Conservation (phyloP, 2,888 invertebrate species). For the Caradrina kadenii region DNA sequence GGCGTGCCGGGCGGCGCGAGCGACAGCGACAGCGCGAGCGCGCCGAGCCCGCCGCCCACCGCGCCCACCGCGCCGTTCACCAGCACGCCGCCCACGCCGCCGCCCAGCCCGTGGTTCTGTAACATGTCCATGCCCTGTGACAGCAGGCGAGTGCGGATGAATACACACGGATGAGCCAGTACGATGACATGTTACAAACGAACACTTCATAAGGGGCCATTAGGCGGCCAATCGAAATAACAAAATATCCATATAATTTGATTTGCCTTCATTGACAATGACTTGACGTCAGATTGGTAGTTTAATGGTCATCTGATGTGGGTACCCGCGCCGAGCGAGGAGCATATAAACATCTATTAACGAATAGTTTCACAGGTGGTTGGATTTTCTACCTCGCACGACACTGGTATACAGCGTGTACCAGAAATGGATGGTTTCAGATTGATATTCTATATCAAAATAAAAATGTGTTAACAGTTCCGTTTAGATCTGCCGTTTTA, state of each 20-base stretch:
- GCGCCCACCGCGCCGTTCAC: constrained; percentile 91
- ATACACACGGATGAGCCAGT: constrained; percentile 10
- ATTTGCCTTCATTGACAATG: background rate
- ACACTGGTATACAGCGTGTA: too few species aligned
- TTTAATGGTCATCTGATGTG: background rate
- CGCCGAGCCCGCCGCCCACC: constrained; percentile 86
- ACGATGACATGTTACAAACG: too few species aligned
- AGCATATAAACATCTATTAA: background rate
- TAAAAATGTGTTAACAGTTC: too few species aligned
- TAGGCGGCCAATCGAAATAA: background rate
- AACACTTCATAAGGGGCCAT: background rate
- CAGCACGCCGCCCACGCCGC: constrained; percentile 88
- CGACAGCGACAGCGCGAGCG: constrained; percentile 93
- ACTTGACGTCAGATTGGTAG: background rate
- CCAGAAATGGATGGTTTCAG: too few species aligned
- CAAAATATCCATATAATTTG: too few species aligned
- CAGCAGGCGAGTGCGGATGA: constrained; percentile 20
- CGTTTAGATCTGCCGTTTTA: too few species aligned
- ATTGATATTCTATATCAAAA: too few species aligned
- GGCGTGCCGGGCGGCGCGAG: constrained; percentile 94
- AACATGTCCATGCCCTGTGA: constrained; percentile 51
- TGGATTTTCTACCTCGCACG: background rate
- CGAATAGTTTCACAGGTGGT: background rate
- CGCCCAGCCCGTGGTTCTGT: constrained; percentile 85
- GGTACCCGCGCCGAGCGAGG: background rate